Base-by-base conservation (phyloP, 2,113 vertebrate species). In the Apodemus sylvaticus region DNA sequence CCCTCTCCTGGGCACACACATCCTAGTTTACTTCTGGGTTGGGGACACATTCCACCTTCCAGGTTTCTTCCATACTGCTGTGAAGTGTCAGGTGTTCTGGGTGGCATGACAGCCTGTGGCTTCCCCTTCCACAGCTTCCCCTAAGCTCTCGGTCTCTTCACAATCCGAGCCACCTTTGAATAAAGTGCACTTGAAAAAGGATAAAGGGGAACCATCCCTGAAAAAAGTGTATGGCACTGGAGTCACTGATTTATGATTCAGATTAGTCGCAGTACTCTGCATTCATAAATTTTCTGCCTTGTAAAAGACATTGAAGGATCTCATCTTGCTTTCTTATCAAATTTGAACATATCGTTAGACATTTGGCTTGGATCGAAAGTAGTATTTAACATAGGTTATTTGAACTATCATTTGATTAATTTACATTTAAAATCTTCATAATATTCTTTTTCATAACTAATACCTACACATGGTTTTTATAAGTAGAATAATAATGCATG, bases 311-410 rank as follows among this genome's bases (percentile, higher is more conserved):
- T 91, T 51, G 39, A 91, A 78, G 48, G 55, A 74, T 45, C 78
- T 91, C 39, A 42, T 64, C 81, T 92, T 66, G 58, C 58, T 78
- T 53, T 87, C 76, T 70, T 83, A 66, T 73, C 66, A 83, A 92
- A 83, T 53, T 7, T 51, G 26, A 94, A 66, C 68, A 93, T 39
- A 19, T 12, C 71, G 83, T 60, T 93, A 79, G 48, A 10, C 42
- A 58, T 79, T 79, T 14, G 58, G 24, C 42, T 85, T 83, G 29
- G 86, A 71, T 74, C 87, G 16, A 92, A 94, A 93, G 71, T 11
- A 96, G 73, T 51, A 31, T n/a, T 29, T n/a, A 82, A 85, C 2
- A 22, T 42, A 64, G 26, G 58, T 86, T 60, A 26, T 24, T 81
- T 51, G 8, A 53, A 77, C 58, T 31, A 62, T 89, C 31, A 73